Percentiles rank a stretch among this genome's conserved stretches.
Evolutionary conservation across 1,140 invertebrate genomes (phyloP).

Genomic region (Drosophila takahashii): DNA sequence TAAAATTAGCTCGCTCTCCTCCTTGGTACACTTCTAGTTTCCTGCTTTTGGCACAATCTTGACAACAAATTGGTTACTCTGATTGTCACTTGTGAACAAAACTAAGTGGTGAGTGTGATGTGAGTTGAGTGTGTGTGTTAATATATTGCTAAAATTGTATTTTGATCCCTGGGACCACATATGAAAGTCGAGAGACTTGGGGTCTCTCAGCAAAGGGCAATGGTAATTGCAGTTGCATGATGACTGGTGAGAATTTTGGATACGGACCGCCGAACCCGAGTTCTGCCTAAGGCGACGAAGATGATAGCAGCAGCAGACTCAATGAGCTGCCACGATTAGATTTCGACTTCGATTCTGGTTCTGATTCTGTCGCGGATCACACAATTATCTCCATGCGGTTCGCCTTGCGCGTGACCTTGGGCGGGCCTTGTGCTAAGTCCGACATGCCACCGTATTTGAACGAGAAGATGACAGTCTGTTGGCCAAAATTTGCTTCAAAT

Average conservation of each 20-base stretch:
- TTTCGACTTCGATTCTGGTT: background rate
- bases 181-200: conserved; percentile 52
- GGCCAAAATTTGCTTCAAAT: conserved; percentile 93
- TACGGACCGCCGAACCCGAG: conserved; percentile 26
- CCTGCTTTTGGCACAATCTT: conserved; percentile 66
- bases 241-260: conserved; percentile 43
- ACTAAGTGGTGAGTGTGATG: conserved; percentile 29
- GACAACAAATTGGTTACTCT: conserved; percentile 68
- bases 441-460: conserved; percentile 91
- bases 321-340: conserved; percentile 26
- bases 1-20: conserved; percentile 43
- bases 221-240: conserved; percentile 35
- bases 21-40: conserved; percentile 46
- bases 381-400: conserved; percentile 93
- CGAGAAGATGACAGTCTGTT: conserved; percentile 90
- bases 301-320: conserved; percentile 1
- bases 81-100: conserved; percentile 78
- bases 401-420: conserved; percentile 89
- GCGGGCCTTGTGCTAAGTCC: conserved; percentile 88
- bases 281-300: conserved; percentile 17
- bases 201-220: conserved; percentile 31
- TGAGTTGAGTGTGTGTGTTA: conserved; percentile 25
- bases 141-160: conserved; percentile 70
- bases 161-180: conserved; percentile 74
- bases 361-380: conserved; percentile 85